These are phyloP conservation scores for Murina feae DNA, from an alignment of 2,113 vertebrate species.

Conservation along the genomic window DNA sequence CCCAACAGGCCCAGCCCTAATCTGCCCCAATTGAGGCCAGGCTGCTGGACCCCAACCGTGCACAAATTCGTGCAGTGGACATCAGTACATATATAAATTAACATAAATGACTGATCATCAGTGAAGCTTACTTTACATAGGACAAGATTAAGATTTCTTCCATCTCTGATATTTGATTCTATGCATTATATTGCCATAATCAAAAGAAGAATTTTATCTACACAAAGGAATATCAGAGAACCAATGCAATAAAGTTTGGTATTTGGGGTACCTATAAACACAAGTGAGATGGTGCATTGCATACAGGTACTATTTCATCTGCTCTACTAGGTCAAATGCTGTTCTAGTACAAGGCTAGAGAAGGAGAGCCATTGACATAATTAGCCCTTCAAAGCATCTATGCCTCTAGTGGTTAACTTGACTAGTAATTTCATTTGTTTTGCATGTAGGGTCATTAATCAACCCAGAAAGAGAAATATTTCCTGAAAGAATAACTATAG, in stretches of 20 bases:
- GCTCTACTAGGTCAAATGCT: not conserved
- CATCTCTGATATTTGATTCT: slow-evolving; percentile 7
- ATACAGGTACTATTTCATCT: not conserved
- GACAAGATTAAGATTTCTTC: slow-evolving; percentile 1
- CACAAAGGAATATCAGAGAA: not conserved
- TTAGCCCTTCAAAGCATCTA: not conserved
- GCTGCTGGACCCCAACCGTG: too few species aligned
- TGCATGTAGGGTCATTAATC: slow-evolving; percentile 9
- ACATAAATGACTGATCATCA: not conserved
- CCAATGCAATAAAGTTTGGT: not conserved
- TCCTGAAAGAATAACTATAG: slow-evolving; percentile 42
- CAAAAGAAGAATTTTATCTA: slow-evolving; percentile 1
- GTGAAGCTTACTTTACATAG: not conserved
- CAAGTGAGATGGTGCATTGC: not conserved
- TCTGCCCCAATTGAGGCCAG: too few species aligned
- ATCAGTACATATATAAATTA: not conserved
- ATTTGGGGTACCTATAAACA: not conserved
- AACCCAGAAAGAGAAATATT: slow-evolving; percentile 34
- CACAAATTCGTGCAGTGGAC: too few species aligned
- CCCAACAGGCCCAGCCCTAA: too few species aligned
- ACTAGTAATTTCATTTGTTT: slow-evolving; percentile 43
- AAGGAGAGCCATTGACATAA: not conserved
- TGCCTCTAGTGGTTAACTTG: slow-evolving; percentile 1
- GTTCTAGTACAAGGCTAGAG: not conserved
- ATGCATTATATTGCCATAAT: slow-evolving; percentile 8